These are phyloP conservation scores for Drosophila elegans DNA, from an alignment of 1,140 invertebrate species.

Conservation along the genomic window DNA sequence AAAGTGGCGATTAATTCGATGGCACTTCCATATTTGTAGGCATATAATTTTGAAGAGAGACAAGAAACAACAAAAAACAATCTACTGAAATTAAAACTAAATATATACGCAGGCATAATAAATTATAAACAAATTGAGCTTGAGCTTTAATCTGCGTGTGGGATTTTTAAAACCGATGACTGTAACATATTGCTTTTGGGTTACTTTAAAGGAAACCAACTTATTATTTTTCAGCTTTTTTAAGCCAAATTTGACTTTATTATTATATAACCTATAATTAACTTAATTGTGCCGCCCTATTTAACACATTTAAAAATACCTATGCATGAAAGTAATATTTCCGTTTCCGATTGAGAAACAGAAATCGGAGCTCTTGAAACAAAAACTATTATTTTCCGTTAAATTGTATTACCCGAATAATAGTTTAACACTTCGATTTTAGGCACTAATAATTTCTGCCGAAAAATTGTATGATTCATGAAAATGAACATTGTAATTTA, in stretches of 20 bases:
- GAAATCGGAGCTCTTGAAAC: not conserved
- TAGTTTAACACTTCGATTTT: not conserved
- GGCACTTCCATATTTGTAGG: conserved; percentile 79
- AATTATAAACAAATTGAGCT: conserved; percentile 63
- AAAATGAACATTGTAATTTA: too few relatives aligned
- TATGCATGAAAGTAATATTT: conserved; percentile 3
- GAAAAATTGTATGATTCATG: too few relatives aligned
- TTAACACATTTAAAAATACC: conserved; percentile 17
- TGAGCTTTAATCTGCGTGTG: conserved; percentile 42
- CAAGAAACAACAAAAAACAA: conserved; percentile 35
- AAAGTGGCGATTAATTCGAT: conserved; percentile 80
- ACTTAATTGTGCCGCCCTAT: conserved; percentile 1
- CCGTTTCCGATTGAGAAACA: not conserved
- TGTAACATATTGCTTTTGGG: conserved; percentile 19
- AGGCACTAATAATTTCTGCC: too few relatives aligned
- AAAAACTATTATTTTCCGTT: not conserved
- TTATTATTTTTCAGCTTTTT: conserved; percentile 12
- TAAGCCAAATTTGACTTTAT: conserved; percentile 1
- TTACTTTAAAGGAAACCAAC: conserved; percentile 28
- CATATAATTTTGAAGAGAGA: conserved; percentile 68
- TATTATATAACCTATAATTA: conserved; percentile 10
- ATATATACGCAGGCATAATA: conserved; percentile 52
- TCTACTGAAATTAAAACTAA: conserved; percentile 44
- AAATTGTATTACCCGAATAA: not conserved
- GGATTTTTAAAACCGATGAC: conserved; percentile 14